Percentiles rank a stretch among this genome's conserved stretches.
These are phyloP conservation scores for Nudaria mundana DNA, from an alignment of 2,888 invertebrate genomes.

Conservation along the genomic window DNA sequence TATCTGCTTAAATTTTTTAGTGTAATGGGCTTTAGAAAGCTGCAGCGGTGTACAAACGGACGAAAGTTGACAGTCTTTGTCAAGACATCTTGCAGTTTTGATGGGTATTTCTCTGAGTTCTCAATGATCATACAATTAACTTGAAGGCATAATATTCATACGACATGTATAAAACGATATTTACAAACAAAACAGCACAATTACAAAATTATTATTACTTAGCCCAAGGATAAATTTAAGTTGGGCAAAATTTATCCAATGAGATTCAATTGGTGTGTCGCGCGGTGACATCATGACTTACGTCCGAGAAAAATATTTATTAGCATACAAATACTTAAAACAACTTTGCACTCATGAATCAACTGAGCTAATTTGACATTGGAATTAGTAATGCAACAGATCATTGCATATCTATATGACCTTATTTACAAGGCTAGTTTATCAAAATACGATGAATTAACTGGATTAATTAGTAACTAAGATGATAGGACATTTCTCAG, in stretches of 20 bases:
- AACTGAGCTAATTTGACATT: too few relatives aligned
- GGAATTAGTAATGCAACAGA: too few relatives aligned
- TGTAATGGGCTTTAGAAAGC: constrained; percentile 9
- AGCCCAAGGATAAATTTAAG: constrained; percentile 19
- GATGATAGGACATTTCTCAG: too few relatives aligned
- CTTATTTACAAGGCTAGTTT: too few relatives aligned
- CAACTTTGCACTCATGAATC: too few relatives aligned
- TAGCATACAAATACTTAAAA: constrained; percentile 19
- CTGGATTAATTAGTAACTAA: too few relatives aligned
- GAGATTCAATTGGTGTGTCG: constrained; percentile 37
- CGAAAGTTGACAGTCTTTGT: constrained; percentile 35
- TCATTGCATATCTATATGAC: too few relatives aligned
- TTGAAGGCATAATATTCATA: neutral
- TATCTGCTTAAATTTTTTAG: constrained; percentile 13
- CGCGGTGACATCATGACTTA: constrained; percentile 48
- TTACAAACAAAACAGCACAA: constrained; percentile 10
- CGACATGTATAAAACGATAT: neutral
- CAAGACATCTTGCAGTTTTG: constrained; percentile 31
- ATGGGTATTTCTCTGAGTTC: constrained; percentile 17
- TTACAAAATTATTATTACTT: constrained; percentile 18
- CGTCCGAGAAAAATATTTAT: constrained; percentile 23
- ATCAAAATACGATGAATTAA: too few relatives aligned
- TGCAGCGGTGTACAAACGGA: constrained; percentile 22
- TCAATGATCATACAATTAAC: constrained; percentile 4
- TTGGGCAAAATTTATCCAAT: constrained; percentile 29